Conservation (phyloP, 2,113 vertebrate species). For the Barbus barbus region DNA sequence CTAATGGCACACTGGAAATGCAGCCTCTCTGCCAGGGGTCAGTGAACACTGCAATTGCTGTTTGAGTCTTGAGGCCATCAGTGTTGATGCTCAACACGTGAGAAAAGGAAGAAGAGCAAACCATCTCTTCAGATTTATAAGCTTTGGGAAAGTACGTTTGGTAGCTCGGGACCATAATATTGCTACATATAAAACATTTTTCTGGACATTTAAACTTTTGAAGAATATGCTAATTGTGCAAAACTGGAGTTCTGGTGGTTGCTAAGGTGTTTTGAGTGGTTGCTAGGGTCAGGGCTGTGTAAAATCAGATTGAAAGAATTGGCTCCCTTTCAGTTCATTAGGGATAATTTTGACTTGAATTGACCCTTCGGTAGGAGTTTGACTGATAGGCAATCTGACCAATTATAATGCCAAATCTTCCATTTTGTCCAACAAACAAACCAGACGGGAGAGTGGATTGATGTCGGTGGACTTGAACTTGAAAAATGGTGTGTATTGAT, state of each 20-base stretch:
- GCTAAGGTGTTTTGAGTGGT: not conserved
- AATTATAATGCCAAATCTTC: too few relatives aligned
- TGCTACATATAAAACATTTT: not conserved
- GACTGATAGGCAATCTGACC: too few relatives aligned
- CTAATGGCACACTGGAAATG: slow-evolving; percentile 12
- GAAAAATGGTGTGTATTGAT: too few relatives aligned
- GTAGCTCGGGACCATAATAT: not conserved
- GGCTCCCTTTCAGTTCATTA: too few relatives aligned
- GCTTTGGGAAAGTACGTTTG: not conserved
- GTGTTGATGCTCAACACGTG: not conserved
- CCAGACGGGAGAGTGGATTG: too few relatives aligned
- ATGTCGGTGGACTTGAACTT: too few relatives aligned
- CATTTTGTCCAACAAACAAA: too few relatives aligned
- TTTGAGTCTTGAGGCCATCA: slow-evolving; percentile 16
- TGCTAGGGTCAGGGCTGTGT: not conserved
- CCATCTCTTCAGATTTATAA: not conserved
- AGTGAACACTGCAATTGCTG: slow-evolving; percentile 1
- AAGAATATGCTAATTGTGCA: too few relatives aligned
- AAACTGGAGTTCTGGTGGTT: not conserved
- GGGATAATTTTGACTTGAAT: too few relatives aligned
- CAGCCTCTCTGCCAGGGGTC: slow-evolving; percentile 23
- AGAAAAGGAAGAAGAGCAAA: not conserved
- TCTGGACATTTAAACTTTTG: too few relatives aligned
- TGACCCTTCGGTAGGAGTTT: too few relatives aligned
- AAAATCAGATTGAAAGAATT: not conserved